Base-by-base conservation (phyloP, 2,113 vertebrate genomes). In the Chlorodrepanis virens region DNA sequence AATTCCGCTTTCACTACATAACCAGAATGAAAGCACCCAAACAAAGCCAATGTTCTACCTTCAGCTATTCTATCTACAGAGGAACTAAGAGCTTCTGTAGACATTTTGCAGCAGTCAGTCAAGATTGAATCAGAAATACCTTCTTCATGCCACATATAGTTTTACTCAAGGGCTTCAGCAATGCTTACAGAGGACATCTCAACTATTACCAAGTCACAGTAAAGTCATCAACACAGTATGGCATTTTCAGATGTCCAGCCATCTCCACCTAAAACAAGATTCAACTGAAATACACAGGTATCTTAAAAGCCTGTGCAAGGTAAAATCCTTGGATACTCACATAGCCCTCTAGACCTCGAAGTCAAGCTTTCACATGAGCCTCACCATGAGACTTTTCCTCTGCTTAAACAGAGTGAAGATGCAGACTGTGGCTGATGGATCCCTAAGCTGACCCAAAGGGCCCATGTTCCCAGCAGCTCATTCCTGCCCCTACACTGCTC, bases 401-500 rank as follows among this genome's bases (percentile, higher is more conserved):
- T 49, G 17, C 50, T 83, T 50, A 29, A 70, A 65, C 6, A 11
- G 49, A 71, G 11, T 1, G 1, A 82, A 57, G 85, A 67, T 20
- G 33, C 17, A 53, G 54, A 54, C 29, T 35, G n/a, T 10, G 56
- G 42, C 42, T 60, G 39, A 52, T 86, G 76, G 83, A 90, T 90
- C 72, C 80, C 64, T 67, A 67, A 78, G 19, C 64, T 44, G 63
- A 90, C 63, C 79, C 35, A 65, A 90, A 86, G 39, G 71, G 47
- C 6, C 76, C 4, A 0, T 75, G 89, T 59, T 90, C 75, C 90
- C 68, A 93, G 79, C 42, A 12, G 86, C 92, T 94, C 90, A 63
- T 81, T 88, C 50, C 59, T 90, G 75, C 50, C 85, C 94, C 89
- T 93, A 74, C 68, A 47, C 54, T 89, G 83, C 44, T 95, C 79